phyloP scores from a whole-genome alignment of 2,113 vertebrate species.

The Lontra canadensis region DNA sequence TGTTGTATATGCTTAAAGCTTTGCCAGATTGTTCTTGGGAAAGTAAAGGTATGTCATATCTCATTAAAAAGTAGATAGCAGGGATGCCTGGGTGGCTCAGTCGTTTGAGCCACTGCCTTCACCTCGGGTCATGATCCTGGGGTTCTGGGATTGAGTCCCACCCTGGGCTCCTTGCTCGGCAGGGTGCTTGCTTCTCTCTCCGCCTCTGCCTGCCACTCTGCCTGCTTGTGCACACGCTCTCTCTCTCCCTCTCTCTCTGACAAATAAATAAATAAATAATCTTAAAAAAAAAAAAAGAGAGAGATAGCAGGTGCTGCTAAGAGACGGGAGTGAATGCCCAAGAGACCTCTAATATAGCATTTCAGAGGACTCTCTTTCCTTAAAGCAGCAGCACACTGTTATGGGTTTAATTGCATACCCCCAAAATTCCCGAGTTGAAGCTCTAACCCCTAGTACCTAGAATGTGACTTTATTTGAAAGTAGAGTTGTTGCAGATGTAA shows the following conservation, averaged over 20 bases:
- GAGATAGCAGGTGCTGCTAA: not conserved
- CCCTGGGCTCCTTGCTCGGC: no score
- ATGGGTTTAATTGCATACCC: not conserved
- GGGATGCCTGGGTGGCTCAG: no score
- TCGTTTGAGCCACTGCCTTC: no score
- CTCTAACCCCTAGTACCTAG: not conserved
- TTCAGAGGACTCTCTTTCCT: not conserved
- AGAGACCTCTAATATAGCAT: not conserved
- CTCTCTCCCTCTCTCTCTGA: no score
- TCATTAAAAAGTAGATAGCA: not conserved
- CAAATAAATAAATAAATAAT: no score
- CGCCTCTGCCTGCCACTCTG: no score
- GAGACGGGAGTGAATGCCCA: not conserved
- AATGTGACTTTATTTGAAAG: not conserved
- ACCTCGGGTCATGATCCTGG: no score
- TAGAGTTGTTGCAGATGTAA: not conserved
- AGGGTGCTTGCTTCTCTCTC: no score
- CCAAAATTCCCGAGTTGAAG: not conserved
- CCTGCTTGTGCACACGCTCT: accelerated
- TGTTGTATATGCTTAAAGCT: not conserved
- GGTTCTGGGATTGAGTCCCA: no score
- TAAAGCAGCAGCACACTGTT: not conserved
- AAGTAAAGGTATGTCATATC: not conserved
- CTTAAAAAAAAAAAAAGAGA: not conserved
- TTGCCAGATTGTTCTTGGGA: not conserved